Evolutionary conservation across 2,113 vertebrate genomes (phyloP).

Genomic region (Mystacornis crossleyi): DNA sequence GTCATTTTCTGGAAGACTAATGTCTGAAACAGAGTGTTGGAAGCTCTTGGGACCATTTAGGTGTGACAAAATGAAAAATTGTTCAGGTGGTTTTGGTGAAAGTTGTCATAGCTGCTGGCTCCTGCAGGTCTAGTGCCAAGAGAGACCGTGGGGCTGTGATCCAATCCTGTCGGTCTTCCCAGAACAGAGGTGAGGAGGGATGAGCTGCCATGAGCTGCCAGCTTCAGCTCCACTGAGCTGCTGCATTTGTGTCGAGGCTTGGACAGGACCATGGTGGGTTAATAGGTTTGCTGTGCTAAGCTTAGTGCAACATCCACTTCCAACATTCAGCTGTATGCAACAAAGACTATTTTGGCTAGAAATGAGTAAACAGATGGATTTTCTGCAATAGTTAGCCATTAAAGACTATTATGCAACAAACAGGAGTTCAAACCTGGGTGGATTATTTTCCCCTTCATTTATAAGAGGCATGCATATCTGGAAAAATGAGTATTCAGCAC

Average conservation of each 20-base stretch:
- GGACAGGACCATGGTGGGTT: not conserved
- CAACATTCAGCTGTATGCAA: not conserved
- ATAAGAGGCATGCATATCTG: not conserved
- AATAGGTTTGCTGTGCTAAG: not conserved
- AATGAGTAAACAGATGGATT: not conserved
- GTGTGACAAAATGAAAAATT: not conserved
- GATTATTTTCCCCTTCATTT: not conserved
- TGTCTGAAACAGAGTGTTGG: not conserved
- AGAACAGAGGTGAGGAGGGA: not conserved
- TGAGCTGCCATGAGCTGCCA: not conserved
- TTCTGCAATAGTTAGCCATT: not conserved
- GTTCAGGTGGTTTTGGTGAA: not conserved
- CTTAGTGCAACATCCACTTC: not conserved
- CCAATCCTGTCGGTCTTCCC: rapidly evolving
- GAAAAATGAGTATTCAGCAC: not conserved
- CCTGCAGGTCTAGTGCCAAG: not conserved
- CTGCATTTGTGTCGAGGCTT: not conserved
- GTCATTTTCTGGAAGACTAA: not conserved
- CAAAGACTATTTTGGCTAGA: not conserved
- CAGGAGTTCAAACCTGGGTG: not conserved
- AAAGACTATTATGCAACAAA: not conserved
- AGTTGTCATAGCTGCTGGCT: not conserved
- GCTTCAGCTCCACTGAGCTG: not conserved
- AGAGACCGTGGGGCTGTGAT: too few species aligned
- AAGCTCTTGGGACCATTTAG: not conserved